Conservation (phyloP, 2,113 vertebrate genomes). For the Cardinalis cardinalis region DNA sequence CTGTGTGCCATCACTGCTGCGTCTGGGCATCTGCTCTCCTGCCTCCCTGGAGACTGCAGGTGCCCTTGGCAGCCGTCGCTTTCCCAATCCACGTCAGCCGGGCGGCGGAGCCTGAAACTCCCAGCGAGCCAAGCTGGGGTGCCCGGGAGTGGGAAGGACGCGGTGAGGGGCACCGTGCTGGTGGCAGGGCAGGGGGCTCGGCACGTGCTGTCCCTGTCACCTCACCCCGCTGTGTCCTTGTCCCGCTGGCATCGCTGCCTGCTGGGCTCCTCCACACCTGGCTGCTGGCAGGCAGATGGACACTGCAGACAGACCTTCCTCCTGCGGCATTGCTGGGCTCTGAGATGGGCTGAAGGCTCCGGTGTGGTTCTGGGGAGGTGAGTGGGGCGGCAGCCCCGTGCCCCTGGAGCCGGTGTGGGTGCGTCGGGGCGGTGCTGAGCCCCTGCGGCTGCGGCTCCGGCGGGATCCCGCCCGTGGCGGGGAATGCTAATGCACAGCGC, state of each 20-base stretch:
- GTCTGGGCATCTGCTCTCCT: background rate
- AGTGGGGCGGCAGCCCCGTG: accelerated
- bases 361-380: background rate
- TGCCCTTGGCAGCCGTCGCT: background rate
- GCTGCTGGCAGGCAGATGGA: background rate
- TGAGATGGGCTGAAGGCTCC: background rate
- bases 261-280: background rate
- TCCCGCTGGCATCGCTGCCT: accelerated
- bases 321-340: background rate
- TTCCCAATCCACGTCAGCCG: background rate
- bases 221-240: accelerated
- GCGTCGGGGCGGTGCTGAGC: background rate
- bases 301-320: background rate
- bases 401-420: accelerated
- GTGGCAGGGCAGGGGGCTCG: background rate
- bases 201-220: background rate
- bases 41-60: background rate
- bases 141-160: background rate
- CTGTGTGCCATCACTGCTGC: background rate
- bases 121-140: background rate
- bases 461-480: background rate
- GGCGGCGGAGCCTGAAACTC: background rate
- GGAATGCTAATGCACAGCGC: background rate
- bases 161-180: accelerated
- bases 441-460: background rate